Evolutionary conservation across 2,888 invertebrate genomes (phyloP).

Genomic region (Caenorhabditis afra): DNA sequence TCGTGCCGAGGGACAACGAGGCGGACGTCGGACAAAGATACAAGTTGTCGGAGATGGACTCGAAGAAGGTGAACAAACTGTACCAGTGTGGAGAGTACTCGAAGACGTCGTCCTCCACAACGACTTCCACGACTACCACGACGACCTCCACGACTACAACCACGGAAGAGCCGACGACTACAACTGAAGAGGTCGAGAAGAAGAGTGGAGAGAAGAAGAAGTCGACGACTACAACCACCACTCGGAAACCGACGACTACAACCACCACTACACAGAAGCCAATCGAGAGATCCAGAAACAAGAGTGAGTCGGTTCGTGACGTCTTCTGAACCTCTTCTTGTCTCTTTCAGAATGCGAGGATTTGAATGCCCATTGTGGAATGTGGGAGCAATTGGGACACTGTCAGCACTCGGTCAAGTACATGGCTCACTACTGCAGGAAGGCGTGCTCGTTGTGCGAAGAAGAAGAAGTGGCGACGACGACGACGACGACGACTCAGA

Average conservation of each 20-base stretch:
- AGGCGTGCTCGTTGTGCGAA: conserved; percentile 65
- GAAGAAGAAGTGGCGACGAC: conserved; percentile 55
- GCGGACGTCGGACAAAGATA: conserved; percentile 80
- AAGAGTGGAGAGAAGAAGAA: conserved; percentile 10
- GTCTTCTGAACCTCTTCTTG: not conserved
- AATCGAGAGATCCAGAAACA: conserved; percentile 55
- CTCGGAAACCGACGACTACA: conserved; percentile 43
- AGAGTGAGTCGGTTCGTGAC: conserved; percentile 48
- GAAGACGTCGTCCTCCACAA: conserved; percentile 61
- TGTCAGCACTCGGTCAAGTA: conserved; percentile 80
- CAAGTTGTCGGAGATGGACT: conserved; percentile 75
- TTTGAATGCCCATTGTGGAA: conserved; percentile 80
- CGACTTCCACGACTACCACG: conserved; percentile 62
- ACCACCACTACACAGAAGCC: conserved; percentile 46
- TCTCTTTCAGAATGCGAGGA: conserved; percentile 77
- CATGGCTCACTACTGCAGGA: conserved; percentile 80
- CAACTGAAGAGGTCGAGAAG: conserved; percentile 26
- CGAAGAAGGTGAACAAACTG: conserved; percentile 80
- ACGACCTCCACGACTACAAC: conserved; percentile 45
- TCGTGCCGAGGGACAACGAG: conserved; percentile 81
- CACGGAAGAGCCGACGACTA: conserved; percentile 31
- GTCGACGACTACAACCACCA: conserved; percentile 51
- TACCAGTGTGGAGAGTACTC: conserved; percentile 80
- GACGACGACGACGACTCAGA: conserved; percentile 37
- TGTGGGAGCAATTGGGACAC: conserved; percentile 81